A percentile compares a stretch with the other conserved stretches of the same genome.
Conservation (phyloP, 2,888 invertebrate species). For the Diarsia dahlii region DNA sequence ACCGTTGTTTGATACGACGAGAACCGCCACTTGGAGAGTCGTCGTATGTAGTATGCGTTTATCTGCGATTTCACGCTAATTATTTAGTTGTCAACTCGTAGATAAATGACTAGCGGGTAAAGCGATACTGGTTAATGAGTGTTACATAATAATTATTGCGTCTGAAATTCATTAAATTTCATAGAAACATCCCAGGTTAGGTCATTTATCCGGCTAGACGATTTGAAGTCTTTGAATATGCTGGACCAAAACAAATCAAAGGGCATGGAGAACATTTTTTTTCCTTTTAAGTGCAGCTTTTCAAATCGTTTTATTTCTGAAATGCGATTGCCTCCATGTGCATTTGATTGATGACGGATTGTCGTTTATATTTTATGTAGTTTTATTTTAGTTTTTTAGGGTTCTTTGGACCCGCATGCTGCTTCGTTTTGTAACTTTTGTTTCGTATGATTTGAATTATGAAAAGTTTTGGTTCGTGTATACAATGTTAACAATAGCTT, state of each 20-base stretch:
- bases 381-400: constrained; percentile 8
- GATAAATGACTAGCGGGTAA: neutral
- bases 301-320: constrained; percentile 5
- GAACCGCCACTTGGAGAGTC: neutral
- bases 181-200: neutral
- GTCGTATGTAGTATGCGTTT: neutral
- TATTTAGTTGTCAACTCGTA: no score
- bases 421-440: neutral
- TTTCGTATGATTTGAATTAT: neutral
- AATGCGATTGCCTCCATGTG: neutral
- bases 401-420: neutral
- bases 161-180: neutral
- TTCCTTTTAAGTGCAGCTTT: neutral
- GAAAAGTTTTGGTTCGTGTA: neutral
- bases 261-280: neutral
- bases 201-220: constrained; percentile 22
- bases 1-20: neutral
- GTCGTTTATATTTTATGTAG: neutral
- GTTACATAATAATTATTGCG: no score
- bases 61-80: neutral
- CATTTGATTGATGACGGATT: neutral
- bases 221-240: constrained; percentile 42
- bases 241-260: constrained; percentile 45
- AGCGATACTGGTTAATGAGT: neutral
- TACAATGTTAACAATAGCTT: neutral